A percentile compares a stretch with the other conserved stretches of the same genome.
Conservation (phyloP, 2,113 vertebrate genomes). For the Trochalopteron elliotii region DNA sequence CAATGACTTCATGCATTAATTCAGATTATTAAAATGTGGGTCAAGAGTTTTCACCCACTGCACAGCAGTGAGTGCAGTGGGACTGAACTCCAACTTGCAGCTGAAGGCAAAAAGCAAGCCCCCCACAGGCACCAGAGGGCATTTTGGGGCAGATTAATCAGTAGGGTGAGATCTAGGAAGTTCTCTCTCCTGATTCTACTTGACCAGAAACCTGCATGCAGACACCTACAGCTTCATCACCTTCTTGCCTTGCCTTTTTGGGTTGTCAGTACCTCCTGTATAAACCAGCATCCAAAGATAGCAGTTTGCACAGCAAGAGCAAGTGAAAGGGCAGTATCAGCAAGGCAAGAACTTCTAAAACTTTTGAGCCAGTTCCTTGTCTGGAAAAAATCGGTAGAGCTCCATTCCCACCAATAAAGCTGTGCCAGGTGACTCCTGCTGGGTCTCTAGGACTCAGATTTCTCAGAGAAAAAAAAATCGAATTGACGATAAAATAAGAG, state of each 20-base stretch:
- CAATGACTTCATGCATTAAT: neutral
- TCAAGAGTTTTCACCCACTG: neutral
- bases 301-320: neutral
- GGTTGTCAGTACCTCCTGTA: neutral
- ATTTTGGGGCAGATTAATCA: neutral
- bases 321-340: neutral
- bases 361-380: neutral
- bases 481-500: neutral
- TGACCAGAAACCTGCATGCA: neutral
- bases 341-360: neutral
- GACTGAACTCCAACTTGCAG: neutral
- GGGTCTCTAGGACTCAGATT: neutral
- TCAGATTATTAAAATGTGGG: neutral
- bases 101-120: neutral
- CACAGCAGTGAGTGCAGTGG: accelerated
- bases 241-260: neutral
- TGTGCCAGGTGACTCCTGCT: neutral
- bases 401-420: neutral
- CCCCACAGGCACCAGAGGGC: neutral
- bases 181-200: neutral
- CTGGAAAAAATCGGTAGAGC: neutral
- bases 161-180: neutral
- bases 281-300: neutral
- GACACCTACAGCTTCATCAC: neutral
- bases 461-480: neutral